phyloP scores from a whole-genome alignment of 2,797 vertebrate species.

The Rhinoraja longicauda region DNA sequence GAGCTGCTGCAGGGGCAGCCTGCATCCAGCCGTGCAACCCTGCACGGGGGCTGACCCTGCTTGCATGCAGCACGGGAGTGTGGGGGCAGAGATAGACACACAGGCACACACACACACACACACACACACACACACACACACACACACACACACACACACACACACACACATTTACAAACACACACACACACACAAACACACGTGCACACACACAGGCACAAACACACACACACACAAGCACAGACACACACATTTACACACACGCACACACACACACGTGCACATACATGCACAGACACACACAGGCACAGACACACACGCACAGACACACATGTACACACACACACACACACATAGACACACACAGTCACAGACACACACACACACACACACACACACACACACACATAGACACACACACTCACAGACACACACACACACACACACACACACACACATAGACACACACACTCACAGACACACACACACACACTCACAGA shows the following conservation, averaged over 20 bases:
- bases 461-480: not conserved
- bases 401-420: not conserved
- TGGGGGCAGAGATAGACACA: not conserved
- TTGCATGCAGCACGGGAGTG: no score
- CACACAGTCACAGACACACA: not conserved
- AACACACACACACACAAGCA: not conserved
- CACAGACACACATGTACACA: not conserved
- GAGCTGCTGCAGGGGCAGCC: not conserved
- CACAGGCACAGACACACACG: not conserved
- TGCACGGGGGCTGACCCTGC: not conserved
- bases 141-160: not conserved
- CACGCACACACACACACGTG: not conserved
- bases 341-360: not conserved
- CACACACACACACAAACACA: not conserved
- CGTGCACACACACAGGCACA: not conserved
- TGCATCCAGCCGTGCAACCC: no score
- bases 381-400: not conserved
- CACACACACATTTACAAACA: not conserved
- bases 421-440: not conserved
- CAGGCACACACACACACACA: no score
- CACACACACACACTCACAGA: not conserved
- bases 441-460: not conserved
- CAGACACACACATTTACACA: not conserved
- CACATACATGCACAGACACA: not conserved
- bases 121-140: not conserved